These are phyloP conservation scores for Leucoraja erinaceus DNA, from an alignment of 2,113 vertebrate genomes.

Conservation along the genomic window DNA sequence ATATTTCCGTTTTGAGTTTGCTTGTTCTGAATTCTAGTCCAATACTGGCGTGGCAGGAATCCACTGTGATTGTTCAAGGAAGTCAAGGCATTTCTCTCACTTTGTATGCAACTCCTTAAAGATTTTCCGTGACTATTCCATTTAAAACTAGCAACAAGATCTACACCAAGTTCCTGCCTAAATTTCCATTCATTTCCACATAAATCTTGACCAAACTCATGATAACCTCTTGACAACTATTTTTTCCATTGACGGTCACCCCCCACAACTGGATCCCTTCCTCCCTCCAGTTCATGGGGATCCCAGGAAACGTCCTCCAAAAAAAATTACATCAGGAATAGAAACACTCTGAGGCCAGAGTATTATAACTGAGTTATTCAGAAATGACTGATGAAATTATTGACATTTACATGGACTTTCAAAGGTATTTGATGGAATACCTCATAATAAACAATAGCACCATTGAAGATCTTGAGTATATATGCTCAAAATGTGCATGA, in stretches of 20 bases:
- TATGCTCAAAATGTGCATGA: too few species aligned
- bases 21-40: neutral
- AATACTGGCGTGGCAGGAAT: neutral
- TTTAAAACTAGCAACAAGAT: neutral
- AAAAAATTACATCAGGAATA: too few species aligned
- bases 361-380: neutral
- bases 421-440: neutral
- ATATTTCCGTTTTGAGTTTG: neutral
- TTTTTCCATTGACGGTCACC: too few species aligned
- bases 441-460: neutral
- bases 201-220: neutral
- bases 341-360: neutral
- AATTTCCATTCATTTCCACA: neutral
- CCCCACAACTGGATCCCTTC: too few species aligned
- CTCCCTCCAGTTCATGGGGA: too few species aligned
- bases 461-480: neutral
- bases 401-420: neutral
- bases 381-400: neutral
- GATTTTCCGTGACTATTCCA: neutral
- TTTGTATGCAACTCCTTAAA: too few species aligned
- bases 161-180: neutral
- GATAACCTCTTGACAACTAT: neutral
- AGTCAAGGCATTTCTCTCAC: too few species aligned
- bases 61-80: too few species aligned
- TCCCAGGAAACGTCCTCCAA: too few species aligned